Conservation (phyloP, 2,797 vertebrate genomes). For the Crenuchus spilurus region DNA sequence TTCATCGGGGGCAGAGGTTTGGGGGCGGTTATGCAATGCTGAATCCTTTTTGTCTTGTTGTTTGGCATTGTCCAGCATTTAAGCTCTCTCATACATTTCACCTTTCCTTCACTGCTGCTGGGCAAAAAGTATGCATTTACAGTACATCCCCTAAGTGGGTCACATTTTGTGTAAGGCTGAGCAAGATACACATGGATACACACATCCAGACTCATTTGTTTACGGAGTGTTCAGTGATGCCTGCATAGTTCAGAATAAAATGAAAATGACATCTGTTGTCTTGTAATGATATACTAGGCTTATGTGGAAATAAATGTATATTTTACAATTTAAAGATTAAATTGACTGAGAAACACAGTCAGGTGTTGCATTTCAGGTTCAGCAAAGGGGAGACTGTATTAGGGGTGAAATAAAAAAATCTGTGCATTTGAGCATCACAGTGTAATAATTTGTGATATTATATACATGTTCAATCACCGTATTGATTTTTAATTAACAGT, state of each 20-base stretch:
- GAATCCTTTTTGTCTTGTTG: conserved; percentile 28
- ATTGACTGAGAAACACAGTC: no score
- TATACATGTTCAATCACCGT: no score
- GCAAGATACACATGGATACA: background rate
- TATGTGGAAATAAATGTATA: no score
- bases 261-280: no score
- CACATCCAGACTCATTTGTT: background rate
- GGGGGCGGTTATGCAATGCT: conserved; percentile 44
- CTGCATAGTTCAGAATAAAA: background rate
- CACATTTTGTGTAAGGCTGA: background rate
- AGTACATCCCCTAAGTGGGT: background rate
- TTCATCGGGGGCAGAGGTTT: background rate
- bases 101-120: background rate
- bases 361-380: no score
- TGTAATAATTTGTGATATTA: no score
- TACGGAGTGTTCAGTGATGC: background rate
- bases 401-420: no score
- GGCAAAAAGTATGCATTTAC: background rate
- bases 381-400: no score
- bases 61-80: conserved; percentile 37
- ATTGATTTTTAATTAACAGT: no score
- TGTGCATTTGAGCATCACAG: no score
- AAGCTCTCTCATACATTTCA: conserved; percentile 15
- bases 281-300: no score
- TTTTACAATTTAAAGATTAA: no score